A percentile compares a stretch with the other conserved stretches of the same genome.
Conservation (phyloP, 2,888 invertebrate genomes). For the Masnerella sp. region DNA sequence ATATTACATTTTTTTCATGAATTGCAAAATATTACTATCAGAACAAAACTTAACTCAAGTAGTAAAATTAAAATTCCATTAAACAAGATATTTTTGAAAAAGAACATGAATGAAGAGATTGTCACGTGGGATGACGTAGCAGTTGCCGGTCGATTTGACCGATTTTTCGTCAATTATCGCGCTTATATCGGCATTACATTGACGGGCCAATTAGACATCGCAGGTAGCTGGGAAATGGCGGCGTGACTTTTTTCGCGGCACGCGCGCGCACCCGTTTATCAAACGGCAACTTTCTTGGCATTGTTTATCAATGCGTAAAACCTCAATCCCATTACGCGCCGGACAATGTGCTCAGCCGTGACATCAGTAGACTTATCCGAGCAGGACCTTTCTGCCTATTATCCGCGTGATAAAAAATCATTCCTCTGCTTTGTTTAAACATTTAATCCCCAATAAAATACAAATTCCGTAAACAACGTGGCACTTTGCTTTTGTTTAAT, state of each 20-base stretch:
- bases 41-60: too few species aligned
- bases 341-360: slow-evolving; percentile 33
- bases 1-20: too few species aligned
- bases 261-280: slow-evolving; percentile 7
- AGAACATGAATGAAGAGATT: background rate
- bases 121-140: background rate
- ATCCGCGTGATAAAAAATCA: too few species aligned
- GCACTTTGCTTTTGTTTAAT: too few species aligned
- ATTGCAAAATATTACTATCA: too few species aligned
- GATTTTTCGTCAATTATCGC: slow-evolving; percentile 27
- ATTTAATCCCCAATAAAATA: too few species aligned
- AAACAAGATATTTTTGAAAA: too few species aligned
- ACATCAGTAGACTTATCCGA: slow-evolving; percentile 27
- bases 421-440: too few species aligned
- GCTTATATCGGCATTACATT: slow-evolving; percentile 29
- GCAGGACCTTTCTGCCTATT: too few species aligned
- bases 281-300: slow-evolving; percentile 30
- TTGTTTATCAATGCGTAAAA: slow-evolving; percentile 48
- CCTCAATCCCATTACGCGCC: slow-evolving; percentile 36
- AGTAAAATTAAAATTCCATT: too few species aligned
- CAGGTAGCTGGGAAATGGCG: slow-evolving; percentile 19
- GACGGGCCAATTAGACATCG: slow-evolving; percentile 40
- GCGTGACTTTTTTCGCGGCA: slow-evolving; percentile 22
- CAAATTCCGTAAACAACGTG: too few species aligned
- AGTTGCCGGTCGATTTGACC: slow-evolving; percentile 20